These are phyloP conservation scores for Acheta domesticus DNA, from an alignment of 2,888 invertebrate genomes.

Conservation along the genomic window DNA sequence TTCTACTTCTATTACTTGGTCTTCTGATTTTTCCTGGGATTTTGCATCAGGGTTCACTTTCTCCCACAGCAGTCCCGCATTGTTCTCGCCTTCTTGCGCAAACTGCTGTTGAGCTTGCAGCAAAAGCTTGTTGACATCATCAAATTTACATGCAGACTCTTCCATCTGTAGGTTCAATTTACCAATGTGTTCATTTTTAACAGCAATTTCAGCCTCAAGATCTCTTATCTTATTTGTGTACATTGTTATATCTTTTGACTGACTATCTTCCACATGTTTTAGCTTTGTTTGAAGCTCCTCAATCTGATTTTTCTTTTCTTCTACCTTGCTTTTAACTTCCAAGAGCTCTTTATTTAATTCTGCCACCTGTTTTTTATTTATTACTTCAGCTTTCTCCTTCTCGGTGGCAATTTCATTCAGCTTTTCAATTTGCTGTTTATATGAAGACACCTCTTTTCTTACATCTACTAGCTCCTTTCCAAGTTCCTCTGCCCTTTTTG, in stretches of 20 bases:
- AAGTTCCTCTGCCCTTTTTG: constrained; percentile 9
- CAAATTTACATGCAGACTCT: background rate
- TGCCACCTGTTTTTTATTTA: background rate
- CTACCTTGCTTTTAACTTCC: background rate
- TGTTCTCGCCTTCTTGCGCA: background rate
- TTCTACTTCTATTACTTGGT: background rate
- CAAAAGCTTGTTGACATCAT: background rate
- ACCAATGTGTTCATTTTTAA: background rate
- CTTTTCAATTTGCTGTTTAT: background rate
- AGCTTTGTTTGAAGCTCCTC: too few relatives aligned
- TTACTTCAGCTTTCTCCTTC: background rate
- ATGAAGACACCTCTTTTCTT: background rate
- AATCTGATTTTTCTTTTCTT: background rate
- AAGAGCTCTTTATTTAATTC: background rate
- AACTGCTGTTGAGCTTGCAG: background rate
- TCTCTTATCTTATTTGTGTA: background rate
- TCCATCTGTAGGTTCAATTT: background rate
- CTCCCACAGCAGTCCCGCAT: background rate
- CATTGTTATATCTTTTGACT: background rate
- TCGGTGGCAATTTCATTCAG: background rate
- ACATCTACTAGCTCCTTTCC: background rate
- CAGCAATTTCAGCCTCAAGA: background rate
- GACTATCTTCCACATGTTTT: too few relatives aligned
- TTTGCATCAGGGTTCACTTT: background rate
- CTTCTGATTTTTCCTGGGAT: background rate